A percentile compares a stretch with the other conserved stretches of the same genome.
Evolutionary conservation across 1,140 invertebrate species (phyloP).

Genomic region (Cataglyphis hispanica): DNA sequence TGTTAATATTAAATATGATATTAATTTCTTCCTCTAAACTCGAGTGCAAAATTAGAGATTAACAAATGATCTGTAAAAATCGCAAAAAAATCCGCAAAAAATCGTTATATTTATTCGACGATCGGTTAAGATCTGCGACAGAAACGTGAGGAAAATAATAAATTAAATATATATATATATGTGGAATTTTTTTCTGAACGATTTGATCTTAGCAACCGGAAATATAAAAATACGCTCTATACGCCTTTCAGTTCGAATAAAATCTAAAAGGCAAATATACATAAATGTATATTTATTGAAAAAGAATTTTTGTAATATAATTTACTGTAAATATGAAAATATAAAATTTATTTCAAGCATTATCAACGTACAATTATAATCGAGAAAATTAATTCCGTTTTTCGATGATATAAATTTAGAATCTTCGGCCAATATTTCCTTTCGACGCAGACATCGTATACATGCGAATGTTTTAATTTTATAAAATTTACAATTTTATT

Average conservation of each 20-base stretch:
- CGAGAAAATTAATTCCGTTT: neutral
- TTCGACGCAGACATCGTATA: slow-evolving; percentile 15
- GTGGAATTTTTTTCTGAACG: slow-evolving; percentile 18
- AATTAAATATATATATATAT: neutral
- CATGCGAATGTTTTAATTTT: neutral
- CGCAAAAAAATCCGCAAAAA: neutral
- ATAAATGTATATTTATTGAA: neutral
- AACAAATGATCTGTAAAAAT: neutral
- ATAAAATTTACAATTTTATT: neutral
- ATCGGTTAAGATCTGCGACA: neutral
- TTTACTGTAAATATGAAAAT: slow-evolving; percentile 50
- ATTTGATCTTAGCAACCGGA: neutral
- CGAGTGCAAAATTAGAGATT: slow-evolving; percentile 49
- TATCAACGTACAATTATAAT: neutral
- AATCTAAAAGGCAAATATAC: slow-evolving; percentile 21
- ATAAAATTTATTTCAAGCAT: slow-evolving; percentile 40
- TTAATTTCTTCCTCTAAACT: slow-evolving; percentile 16
- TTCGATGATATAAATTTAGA: neutral
- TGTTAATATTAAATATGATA: slow-evolving; percentile 25
- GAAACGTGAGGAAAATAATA: neutral
- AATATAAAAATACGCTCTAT: neutral
- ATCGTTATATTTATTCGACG: neutral
- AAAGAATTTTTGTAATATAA: slow-evolving; percentile 49
- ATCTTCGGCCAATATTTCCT: neutral
- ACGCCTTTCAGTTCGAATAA: neutral